Evolutionary conservation across 2,113 vertebrate genomes (phyloP).

Genomic region (Arothron firmamentum): DNA sequence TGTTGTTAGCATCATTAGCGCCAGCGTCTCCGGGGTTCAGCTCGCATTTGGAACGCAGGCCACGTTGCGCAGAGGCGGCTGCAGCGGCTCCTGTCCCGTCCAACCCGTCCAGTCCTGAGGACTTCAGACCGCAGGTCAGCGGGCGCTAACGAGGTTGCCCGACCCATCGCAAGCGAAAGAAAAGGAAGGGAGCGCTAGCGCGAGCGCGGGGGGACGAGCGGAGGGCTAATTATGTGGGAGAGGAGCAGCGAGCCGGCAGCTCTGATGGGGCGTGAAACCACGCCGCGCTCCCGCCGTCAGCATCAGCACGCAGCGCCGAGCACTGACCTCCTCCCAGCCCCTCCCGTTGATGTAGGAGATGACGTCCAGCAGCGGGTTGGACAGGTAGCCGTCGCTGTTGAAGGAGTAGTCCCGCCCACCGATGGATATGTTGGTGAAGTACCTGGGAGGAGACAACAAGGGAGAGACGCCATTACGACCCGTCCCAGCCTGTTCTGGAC

Average conservation of each 20-base stretch:
- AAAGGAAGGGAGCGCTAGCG: not conserved
- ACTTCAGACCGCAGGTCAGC: too few relatives aligned
- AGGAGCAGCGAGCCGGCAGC: slow-evolving; percentile 32
- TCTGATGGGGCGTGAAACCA: slow-evolving; percentile 54
- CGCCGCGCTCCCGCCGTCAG: slow-evolving; percentile 26
- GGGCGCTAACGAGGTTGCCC: not conserved
- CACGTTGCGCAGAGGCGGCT: too few relatives aligned
- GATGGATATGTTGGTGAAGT: slow-evolving; percentile 93
- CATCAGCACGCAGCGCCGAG: slow-evolving; percentile 2
- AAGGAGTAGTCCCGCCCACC: slow-evolving; percentile 92
- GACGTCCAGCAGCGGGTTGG: slow-evolving; percentile 90
- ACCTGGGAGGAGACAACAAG: slow-evolving; percentile 67
- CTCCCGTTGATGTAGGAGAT: slow-evolving; percentile 88
- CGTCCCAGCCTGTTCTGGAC: too few relatives aligned
- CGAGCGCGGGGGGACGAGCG: not conserved
- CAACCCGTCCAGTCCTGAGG: too few relatives aligned
- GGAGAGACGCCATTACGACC: not conserved
- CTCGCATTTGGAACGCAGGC: too few relatives aligned
- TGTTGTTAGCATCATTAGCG: too few relatives aligned
- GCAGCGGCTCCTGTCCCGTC: too few relatives aligned
- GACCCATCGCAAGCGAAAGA: not conserved
- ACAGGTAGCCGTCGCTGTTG: slow-evolving; percentile 90
- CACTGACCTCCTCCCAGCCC: slow-evolving; percentile 91
- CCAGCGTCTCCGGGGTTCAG: too few relatives aligned
- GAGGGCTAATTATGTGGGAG: slow-evolving; percentile 1